Conservation (phyloP, 2,888 invertebrate genomes). For the Altica lythri region DNA sequence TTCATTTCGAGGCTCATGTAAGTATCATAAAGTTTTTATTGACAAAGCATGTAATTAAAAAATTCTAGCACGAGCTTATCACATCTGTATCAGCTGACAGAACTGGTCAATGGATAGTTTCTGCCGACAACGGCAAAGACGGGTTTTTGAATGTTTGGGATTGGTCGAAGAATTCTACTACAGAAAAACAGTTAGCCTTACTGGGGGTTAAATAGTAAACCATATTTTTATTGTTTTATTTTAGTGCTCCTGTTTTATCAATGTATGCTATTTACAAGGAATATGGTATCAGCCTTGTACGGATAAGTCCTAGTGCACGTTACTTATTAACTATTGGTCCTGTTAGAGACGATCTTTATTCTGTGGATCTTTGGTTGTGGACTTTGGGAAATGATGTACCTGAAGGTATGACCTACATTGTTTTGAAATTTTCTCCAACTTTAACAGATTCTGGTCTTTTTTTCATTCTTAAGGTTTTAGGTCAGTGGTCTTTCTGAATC, state of each 20-base stretch:
- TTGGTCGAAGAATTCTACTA: slow-evolving; percentile 38
- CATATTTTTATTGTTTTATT: slow-evolving; percentile 12
- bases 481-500: too few relatives aligned
- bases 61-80: slow-evolving; percentile 60
- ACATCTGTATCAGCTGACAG: slow-evolving; percentile 59
- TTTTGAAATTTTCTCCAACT: too few relatives aligned
- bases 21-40: slow-evolving; percentile 42
- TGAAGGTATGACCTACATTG: slow-evolving; percentile 60
- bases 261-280: slow-evolving; percentile 60
- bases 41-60: too few relatives aligned
- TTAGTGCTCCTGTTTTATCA: slow-evolving; percentile 59
- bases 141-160: slow-evolving; percentile 67
- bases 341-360: slow-evolving; percentile 54
- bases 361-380: slow-evolving; percentile 68
- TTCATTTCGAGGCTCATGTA: slow-evolving; percentile 72
- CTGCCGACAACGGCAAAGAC: slow-evolving; percentile 63
- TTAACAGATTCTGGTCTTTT: too few relatives aligned
- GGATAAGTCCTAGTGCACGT: slow-evolving; percentile 59
- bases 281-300: slow-evolving; percentile 52
- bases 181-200: slow-evolving; percentile 12
- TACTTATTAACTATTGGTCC: slow-evolving; percentile 63
- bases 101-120: slow-evolving; percentile 63
- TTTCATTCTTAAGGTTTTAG: too few relatives aligned
- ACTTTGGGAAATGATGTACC: slow-evolving; percentile 60
- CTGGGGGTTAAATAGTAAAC: neutral